Percentiles rank a stretch among this genome's conserved stretches.
Conservation (phyloP, 1,140 invertebrate species). For the Stratiolaelaps scimitus region DNA sequence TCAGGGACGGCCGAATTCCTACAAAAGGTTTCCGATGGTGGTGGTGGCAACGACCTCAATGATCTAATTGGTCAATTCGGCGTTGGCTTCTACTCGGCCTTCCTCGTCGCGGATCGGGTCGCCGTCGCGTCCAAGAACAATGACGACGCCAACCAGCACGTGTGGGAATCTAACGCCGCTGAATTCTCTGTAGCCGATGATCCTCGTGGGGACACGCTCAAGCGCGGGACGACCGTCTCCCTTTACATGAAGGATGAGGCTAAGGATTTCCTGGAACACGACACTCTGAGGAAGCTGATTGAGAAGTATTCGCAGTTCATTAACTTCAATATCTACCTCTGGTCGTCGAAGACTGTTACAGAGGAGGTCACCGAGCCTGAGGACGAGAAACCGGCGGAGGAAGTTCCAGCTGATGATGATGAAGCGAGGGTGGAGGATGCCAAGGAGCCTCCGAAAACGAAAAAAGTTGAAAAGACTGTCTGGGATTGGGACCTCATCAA, state of each 20-base stretch:
- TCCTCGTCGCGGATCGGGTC: conserved; percentile 74
- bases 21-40: conserved; percentile 70
- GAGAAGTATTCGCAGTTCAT: conserved; percentile 99
- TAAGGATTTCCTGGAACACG: conserved; percentile 79
- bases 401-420: conserved; percentile 49
- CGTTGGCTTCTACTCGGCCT: conserved; percentile 94
- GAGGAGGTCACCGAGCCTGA: conserved; percentile 48
- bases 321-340: conserved; percentile 95
- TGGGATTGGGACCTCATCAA: conserved; percentile 98
- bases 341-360: conserved; percentile 79
- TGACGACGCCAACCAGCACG: conserved; percentile 76
- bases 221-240: conserved; percentile 68
- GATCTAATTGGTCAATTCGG: conserved; percentile 90
- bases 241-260: conserved; percentile 94
- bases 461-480: conserved; percentile 84
- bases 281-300: conserved; percentile 75
- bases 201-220: conserved; percentile 78
- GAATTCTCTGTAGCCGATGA: conserved; percentile 80
- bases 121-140: conserved; percentile 92
- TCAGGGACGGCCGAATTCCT: conserved; percentile 98
- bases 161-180: conserved; percentile 75
- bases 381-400: conserved; percentile 47
- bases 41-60: conserved; percentile 50
- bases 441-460: conserved; percentile 70
- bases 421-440: conserved; percentile 52